A percentile compares a stretch with the other conserved stretches of the same genome.
Conservation (phyloP, 1,140 invertebrate species). For the Drosophila pectinifera region DNA sequence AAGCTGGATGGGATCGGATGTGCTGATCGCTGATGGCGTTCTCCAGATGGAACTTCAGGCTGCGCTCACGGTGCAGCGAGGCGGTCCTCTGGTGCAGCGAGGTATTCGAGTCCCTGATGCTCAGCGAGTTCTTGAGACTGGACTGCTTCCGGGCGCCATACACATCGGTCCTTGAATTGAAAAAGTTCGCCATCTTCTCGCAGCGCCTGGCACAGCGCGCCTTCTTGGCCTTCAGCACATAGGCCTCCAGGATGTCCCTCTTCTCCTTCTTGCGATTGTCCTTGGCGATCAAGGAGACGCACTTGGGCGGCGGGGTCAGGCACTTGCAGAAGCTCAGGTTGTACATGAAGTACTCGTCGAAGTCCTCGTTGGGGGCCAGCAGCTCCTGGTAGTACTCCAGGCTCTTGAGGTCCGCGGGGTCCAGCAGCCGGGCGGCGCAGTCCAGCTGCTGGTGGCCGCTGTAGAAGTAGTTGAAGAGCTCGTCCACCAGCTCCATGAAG, state of each 20-base stretch:
- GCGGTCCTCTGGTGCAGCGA: background rate
- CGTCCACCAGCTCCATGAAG: constrained; percentile 64
- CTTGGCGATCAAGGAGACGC: background rate
- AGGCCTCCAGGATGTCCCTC: constrained; percentile 5
- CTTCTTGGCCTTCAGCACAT: constrained; percentile 2
- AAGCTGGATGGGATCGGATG: too few species aligned
- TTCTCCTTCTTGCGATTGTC: background rate
- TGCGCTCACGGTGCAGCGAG: background rate
- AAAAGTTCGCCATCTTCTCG: constrained; percentile 7
- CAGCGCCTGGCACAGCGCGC: constrained; percentile 5
- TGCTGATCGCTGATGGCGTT: background rate
- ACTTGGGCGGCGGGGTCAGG: constrained; percentile 23
- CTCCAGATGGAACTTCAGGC: background rate
- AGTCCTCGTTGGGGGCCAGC: constrained; percentile 61
- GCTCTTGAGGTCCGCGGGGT: constrained; percentile 50
- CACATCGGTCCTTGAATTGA: background rate
- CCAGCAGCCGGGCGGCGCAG: constrained; percentile 49
- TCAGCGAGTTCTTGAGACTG: background rate
- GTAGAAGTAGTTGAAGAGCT: constrained; percentile 69
- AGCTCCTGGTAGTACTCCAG: constrained; percentile 56
- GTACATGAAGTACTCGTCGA: constrained; percentile 64
- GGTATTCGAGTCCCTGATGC: background rate
- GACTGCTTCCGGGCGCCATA: background rate
- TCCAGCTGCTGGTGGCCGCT: constrained; percentile 53
- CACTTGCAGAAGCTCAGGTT: constrained; percentile 71